A percentile compares a stretch with the other conserved stretches of the same genome.
phyloP scores from a whole-genome alignment of 2,113 vertebrate genomes.

The Amphilophus citrinellus region DNA sequence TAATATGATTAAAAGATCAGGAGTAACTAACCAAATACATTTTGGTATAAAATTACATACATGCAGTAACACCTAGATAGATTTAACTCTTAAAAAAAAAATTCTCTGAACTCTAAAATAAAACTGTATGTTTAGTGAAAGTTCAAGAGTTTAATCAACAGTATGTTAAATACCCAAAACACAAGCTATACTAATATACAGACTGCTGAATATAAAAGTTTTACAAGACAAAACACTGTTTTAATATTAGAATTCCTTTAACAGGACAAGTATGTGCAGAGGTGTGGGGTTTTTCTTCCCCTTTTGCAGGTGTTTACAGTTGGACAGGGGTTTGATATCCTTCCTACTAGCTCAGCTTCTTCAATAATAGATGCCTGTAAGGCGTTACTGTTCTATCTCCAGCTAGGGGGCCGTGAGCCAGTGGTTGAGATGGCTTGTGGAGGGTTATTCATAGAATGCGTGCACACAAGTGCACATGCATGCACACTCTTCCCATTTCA shows the following conservation, averaged over 20 bases:
- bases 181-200: not conserved
- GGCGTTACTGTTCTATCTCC: slow-evolving; percentile 72
- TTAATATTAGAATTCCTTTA: slow-evolving; percentile 7
- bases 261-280: slow-evolving; percentile 17
- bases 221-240: slow-evolving; percentile 6
- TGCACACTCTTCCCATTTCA: slow-evolving; percentile 67
- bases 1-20: not conserved
- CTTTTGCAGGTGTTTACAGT: slow-evolving; percentile 66
- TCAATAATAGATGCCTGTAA: slow-evolving; percentile 77
- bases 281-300: not conserved
- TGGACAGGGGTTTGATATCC: slow-evolving; percentile 60
- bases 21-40: not conserved
- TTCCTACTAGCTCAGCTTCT: slow-evolving; percentile 68
- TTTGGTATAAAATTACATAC: not conserved
- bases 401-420: slow-evolving; percentile 71
- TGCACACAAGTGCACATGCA: slow-evolving; percentile 27
- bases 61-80: not conserved
- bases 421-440: slow-evolving; percentile 67
- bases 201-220: not conserved
- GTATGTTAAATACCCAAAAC: not conserved
- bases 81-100: not conserved
- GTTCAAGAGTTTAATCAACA: not conserved
- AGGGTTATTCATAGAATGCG: slow-evolving; percentile 67
- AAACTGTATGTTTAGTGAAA: not conserved
- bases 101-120: too few species aligned